Evolutionary conservation across 2,888 invertebrate genomes (phyloP).

Genomic region (Drosophila kokeensis): DNA sequence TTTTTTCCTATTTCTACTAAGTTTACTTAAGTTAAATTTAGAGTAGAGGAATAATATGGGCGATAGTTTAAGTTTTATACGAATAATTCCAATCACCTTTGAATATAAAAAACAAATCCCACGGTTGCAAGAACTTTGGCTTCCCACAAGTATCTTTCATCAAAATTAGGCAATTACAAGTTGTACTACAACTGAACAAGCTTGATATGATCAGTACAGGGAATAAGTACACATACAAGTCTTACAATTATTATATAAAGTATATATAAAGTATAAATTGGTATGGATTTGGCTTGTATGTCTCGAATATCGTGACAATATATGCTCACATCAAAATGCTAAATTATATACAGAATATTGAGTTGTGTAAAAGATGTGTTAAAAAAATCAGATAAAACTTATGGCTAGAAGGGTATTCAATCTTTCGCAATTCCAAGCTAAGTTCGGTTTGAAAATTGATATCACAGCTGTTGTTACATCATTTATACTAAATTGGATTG

Average conservation of each 20-base stretch:
- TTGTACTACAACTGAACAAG: neutral
- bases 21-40: neutral
- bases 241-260: neutral
- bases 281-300: neutral
- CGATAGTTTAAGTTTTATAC: neutral
- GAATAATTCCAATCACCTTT: neutral
- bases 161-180: neutral
- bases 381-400: neutral
- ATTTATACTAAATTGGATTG: neutral
- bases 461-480: slow-evolving; percentile 14
- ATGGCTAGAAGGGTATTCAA: neutral
- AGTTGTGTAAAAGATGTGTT: neutral
- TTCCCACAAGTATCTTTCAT: neutral
- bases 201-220: neutral
- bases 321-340: neutral
- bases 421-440: neutral
- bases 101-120: too few species aligned
- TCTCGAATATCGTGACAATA: neutral
- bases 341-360: neutral
- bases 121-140: neutral
- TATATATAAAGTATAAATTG: neutral
- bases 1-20: neutral
- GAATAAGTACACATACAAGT: neutral
- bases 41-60: neutral
- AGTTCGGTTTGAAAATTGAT: slow-evolving; percentile 36